Conservation (phyloP, 2,797 vertebrate genomes). For the Crypturellus tataupa region DNA sequence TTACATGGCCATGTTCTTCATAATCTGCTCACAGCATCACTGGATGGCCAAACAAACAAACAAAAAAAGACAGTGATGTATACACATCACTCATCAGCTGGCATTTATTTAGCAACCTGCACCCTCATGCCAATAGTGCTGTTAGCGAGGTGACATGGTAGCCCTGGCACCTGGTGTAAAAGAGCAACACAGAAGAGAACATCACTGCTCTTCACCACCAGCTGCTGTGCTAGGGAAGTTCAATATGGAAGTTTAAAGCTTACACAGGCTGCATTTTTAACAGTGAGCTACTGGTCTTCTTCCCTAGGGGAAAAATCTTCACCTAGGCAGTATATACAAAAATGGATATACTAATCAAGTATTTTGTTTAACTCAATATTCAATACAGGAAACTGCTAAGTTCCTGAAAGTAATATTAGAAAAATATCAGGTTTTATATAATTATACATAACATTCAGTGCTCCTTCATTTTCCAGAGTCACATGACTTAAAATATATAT, state of each 20-base stretch:
- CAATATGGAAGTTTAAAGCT: not conserved
- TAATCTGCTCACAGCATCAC: not conserved
- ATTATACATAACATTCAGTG: not conserved
- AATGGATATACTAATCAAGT: not conserved
- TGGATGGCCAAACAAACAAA: not conserved
- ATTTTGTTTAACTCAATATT: not conserved
- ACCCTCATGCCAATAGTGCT: not conserved
- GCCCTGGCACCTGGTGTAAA: not conserved
- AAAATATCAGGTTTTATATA: not conserved
- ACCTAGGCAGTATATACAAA: not conserved
- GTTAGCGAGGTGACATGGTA: conserved; percentile 17
- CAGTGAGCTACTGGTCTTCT: not conserved
- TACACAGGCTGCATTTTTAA: not conserved
- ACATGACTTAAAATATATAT: accelerated
- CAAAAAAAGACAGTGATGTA: not conserved
- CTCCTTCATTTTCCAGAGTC: not conserved
- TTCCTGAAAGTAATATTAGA: not conserved
- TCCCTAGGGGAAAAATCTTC: not conserved
- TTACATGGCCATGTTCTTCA: not conserved
- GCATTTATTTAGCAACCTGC: conserved; percentile 14
- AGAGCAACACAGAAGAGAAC: not conserved
- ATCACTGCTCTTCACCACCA: not conserved
- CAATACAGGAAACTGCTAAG: not conserved
- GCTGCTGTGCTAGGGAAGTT: not conserved
- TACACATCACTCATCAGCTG: not conserved